Evolutionary conservation across 2,797 vertebrate species (phyloP).

Genomic region (Psittacula derbiana): DNA sequence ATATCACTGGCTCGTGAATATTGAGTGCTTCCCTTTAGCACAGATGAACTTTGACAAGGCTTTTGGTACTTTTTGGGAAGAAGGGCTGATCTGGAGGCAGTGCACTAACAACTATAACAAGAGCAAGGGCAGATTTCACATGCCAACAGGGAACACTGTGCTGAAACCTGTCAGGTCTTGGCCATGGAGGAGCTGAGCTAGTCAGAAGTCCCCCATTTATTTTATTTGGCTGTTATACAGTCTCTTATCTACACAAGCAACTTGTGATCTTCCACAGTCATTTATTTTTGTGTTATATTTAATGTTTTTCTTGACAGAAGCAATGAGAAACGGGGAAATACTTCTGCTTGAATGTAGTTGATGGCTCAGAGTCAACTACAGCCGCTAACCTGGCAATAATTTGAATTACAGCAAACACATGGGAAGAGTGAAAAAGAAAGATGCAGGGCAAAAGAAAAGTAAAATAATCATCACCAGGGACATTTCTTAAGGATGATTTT

Average conservation of each 20-base stretch:
- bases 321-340: neutral
- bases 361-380: conserved; percentile 18
- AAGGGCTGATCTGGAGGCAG: neutral
- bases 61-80: neutral
- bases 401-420: neutral
- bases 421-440: neutral
- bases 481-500: conserved; percentile 57
- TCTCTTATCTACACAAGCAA: neutral
- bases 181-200: neutral
- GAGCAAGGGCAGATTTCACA: neutral
- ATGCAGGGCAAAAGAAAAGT: neutral
- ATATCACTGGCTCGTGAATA: neutral
- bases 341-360: neutral
- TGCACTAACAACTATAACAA: neutral
- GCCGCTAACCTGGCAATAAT: conserved; percentile 1
- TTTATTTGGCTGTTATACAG: neutral
- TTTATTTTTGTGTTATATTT: neutral
- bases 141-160: neutral
- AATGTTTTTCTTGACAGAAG: neutral
- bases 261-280: neutral
- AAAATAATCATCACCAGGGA: conserved; percentile 43
- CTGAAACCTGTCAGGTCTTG: neutral
- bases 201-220: neutral
- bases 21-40: neutral
- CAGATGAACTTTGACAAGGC: neutral